Evolutionary conservation across 2,113 vertebrate genomes (phyloP).

Genomic region (Caranx melampygus): DNA sequence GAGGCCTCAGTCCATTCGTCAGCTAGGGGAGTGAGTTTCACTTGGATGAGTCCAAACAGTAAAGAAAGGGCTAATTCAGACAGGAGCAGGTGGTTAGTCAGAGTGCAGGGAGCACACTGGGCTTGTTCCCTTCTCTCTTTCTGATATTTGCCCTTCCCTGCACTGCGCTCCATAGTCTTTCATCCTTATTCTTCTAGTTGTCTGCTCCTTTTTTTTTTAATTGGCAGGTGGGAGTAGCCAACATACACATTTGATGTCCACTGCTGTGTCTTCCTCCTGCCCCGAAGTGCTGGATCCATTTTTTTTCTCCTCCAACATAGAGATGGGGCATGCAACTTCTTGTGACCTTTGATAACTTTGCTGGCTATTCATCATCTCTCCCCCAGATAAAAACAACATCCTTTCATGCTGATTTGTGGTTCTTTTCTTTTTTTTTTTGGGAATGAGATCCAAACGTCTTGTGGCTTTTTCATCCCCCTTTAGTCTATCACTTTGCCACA

Average conservation of each 20-base stretch:
- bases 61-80: slow-evolving; percentile 80
- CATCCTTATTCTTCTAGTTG: slow-evolving; percentile 44
- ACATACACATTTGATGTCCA: slow-evolving; percentile 56
- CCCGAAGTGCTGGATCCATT: slow-evolving; percentile 37
- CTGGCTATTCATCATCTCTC: slow-evolving; percentile 62
- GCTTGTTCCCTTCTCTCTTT: slow-evolving; percentile 55
- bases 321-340: slow-evolving; percentile 45
- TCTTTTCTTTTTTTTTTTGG: slow-evolving; percentile 47
- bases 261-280: slow-evolving; percentile 31
- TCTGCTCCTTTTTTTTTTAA: slow-evolving; percentile 57
- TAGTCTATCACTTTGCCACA: background rate
- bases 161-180: slow-evolving; percentile 42
- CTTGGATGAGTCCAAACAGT: slow-evolving; percentile 69
- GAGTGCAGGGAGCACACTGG: slow-evolving; percentile 45
- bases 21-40: slow-evolving; percentile 72
- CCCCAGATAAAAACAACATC: slow-evolving; percentile 53
- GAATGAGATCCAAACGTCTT: slow-evolving; percentile 22
- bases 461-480: slow-evolving; percentile 31
- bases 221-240: slow-evolving; percentile 70
- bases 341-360: slow-evolving; percentile 70
- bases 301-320: slow-evolving; percentile 15
- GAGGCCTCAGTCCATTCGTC: slow-evolving; percentile 67
- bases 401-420: slow-evolving; percentile 50
- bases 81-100: slow-evolving; percentile 77
- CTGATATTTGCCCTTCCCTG: slow-evolving; percentile 65